A percentile compares a stretch with the other conserved stretches of the same genome.
Evolutionary conservation across 2,797 vertebrate species (phyloP).

Genomic region (Sylvilagus floridanus): DNA sequence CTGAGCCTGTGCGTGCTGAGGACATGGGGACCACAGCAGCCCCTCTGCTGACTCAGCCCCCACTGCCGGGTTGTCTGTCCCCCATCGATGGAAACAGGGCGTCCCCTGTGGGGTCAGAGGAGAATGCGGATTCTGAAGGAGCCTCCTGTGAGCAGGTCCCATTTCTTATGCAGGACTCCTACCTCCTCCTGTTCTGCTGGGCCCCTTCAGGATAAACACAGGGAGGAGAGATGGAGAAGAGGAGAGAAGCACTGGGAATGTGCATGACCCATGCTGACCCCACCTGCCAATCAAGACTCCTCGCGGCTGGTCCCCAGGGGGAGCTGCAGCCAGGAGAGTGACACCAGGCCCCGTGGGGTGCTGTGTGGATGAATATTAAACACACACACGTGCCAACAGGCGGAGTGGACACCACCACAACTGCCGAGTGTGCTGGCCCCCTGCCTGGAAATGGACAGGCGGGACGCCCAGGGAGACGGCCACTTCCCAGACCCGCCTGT

Average conservation of each 20-base stretch:
- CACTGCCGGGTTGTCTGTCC: neutral
- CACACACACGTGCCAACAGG: constrained; percentile 33
- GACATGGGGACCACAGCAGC: neutral
- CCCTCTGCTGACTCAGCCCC: neutral
- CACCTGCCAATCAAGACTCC: constrained; percentile 74
- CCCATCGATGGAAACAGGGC: neutral
- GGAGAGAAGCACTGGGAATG: neutral
- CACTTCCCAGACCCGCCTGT: neutral
- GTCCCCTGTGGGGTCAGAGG: neutral
- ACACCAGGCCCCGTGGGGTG: constrained; percentile 73
- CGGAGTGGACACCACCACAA: constrained; percentile 1
- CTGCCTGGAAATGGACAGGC: neutral
- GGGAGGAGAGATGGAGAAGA: neutral
- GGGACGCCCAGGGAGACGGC: neutral
- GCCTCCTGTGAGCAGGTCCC: neutral
- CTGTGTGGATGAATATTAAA: constrained; percentile 68
- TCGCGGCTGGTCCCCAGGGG: constrained; percentile 35
- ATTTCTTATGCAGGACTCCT: neutral
- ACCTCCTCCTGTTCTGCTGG: neutral
- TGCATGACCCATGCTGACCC: constrained; percentile 63
- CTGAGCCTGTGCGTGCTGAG: neutral
- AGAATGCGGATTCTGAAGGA: neutral
- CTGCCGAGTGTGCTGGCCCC: neutral
- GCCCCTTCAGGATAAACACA: neutral
- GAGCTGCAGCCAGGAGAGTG: constrained; percentile 63